Base-by-base conservation (phyloP, 2,797 vertebrate species). In the Galaxias olidus region DNA sequence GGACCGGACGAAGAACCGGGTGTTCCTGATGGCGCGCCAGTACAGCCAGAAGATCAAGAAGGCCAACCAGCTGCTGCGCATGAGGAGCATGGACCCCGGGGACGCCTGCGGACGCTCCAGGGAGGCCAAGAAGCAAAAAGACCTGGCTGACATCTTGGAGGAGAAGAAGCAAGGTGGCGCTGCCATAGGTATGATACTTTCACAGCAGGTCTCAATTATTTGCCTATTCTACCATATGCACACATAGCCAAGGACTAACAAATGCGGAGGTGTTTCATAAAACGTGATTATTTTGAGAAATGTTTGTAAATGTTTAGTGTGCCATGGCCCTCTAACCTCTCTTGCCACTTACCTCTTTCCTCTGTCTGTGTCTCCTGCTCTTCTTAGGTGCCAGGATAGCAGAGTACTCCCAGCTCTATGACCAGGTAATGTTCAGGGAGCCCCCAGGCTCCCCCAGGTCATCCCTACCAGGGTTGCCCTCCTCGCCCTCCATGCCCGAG, bases 21-120 rank as follows among this genome's bases (percentile, higher is more conserved):
- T 99, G 63, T 98, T 98, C 75, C 86, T 96, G 72, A 98, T 99
- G 98, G 97, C 97, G 1, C 92, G 97, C 49, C 97, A 99, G 59
- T 99, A 99, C 68, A 99, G 98, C 79, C 97, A 99, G 85, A 99
- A 98, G 90, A 98, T 99, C 81, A 99, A 96, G 89, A 98, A 94
- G 76, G 95, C 96, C 67, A 99, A 99, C 71, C 97, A 98, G 66
- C 92, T 99, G 80, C 85, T 99, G 75, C 96, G 96, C 80, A 95
- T 96, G 89, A 96, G 89, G 84, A 96, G 90, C 83, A 93, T 95
- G 66, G 96, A 98, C 68, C 86, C 94, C 14, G 96, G 96, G 18
- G 95, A 93, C 54, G 71, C 85, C 0, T 78, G 91, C 63, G 66
- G 76, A 68, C 94, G 92, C 57, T 76, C 90, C 55, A 95, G 93